Conservation (phyloP, 2,797 vertebrate genomes). For the Hipposideros larvatus region DNA sequence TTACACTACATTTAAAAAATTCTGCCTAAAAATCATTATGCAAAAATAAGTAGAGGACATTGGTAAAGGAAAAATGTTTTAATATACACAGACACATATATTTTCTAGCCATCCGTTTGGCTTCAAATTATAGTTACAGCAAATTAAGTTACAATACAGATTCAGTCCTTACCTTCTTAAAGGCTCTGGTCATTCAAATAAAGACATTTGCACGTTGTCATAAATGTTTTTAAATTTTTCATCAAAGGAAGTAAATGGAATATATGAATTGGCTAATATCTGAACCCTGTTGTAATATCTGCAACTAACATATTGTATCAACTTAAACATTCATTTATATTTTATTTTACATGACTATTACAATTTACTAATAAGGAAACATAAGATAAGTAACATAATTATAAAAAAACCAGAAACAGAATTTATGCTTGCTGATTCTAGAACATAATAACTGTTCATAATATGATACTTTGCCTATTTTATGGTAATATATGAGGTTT, state of each 20-base stretch:
- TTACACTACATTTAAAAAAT: not conserved
- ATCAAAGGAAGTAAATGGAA: not conserved
- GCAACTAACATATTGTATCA: not conserved
- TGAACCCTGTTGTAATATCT: not conserved
- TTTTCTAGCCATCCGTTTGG: not conserved
- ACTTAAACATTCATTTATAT: not conserved
- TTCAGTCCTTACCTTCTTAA: not conserved
- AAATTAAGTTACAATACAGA: not conserved
- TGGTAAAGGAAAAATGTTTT: slow-evolving; percentile 19
- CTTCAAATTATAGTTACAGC: not conserved
- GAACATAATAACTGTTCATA: not conserved
- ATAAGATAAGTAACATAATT: not conserved
- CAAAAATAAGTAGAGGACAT: not conserved
- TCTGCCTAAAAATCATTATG: not conserved
- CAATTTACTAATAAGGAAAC: not conserved
- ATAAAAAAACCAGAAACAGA: not conserved
- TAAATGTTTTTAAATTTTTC: not conserved
- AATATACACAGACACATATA: not conserved
- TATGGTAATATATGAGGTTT: not conserved
- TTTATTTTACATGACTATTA: slow-evolving; percentile 14
- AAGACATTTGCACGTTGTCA: not conserved
- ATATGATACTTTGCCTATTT: not conserved
- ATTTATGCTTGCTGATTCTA: not conserved
- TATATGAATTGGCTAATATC: not conserved
- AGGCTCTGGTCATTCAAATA: not conserved